Conservation (phyloP, 2,888 invertebrate species). For the Anorthoa munda region DNA sequence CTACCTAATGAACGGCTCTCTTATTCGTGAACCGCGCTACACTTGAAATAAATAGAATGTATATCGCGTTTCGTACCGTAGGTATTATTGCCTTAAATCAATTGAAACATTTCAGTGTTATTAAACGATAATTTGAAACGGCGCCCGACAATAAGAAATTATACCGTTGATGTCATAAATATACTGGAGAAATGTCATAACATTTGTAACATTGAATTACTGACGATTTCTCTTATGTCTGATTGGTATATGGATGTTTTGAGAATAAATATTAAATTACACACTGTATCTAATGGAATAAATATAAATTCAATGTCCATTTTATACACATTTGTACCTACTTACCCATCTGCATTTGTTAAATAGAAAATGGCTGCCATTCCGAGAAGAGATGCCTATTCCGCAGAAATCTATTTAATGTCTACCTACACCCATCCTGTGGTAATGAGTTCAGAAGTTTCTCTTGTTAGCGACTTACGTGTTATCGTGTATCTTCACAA, state of each 20-base stretch:
- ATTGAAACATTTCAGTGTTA: constrained; percentile 70
- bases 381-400: constrained; percentile 14
- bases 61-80: constrained; percentile 57
- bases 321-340: constrained; percentile 32
- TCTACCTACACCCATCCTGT: constrained; percentile 26
- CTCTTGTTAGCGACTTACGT: constrained; percentile 44
- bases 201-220: constrained; percentile 54
- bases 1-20: constrained; percentile 24
- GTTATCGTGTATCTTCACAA: constrained; percentile 34
- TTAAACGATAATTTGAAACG: constrained; percentile 63
- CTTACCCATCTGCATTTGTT: constrained; percentile 16
- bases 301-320: constrained; percentile 20
- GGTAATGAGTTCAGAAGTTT: constrained; percentile 61
- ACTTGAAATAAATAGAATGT: constrained; percentile 58
- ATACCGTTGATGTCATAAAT: constrained; percentile 64
- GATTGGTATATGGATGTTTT: constrained; percentile 38
- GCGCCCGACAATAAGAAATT: constrained; percentile 63
- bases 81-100: constrained; percentile 68
- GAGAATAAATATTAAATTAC: constrained; percentile 49
- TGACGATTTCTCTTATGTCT: constrained; percentile 38
- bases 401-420: constrained; percentile 32
- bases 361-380: constrained; percentile 10
- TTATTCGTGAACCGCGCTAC: constrained; percentile 65
- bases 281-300: constrained; percentile 28
- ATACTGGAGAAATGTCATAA: constrained; percentile 54